These are phyloP conservation scores for Digitonthophagus gazella DNA, from an alignment of 2,888 invertebrate genomes.

Conservation along the genomic window DNA sequence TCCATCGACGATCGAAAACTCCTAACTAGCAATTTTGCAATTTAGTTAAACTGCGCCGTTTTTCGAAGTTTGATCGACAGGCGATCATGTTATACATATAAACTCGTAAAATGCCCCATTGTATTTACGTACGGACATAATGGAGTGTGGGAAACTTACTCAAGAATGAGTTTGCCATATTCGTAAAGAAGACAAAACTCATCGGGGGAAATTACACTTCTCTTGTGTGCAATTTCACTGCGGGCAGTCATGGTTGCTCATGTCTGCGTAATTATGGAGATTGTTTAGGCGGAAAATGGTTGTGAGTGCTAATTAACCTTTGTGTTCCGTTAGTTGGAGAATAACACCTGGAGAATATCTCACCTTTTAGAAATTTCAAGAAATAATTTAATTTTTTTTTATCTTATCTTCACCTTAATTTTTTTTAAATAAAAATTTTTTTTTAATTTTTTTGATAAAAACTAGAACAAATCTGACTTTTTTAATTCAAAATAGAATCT, in stretches of 20 bases:
- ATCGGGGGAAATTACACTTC: conserved; percentile 15
- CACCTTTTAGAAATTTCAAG: too few relatives aligned
- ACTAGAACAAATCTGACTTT: too few relatives aligned
- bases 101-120: background rate
- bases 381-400: too few relatives aligned
- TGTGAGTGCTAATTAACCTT: background rate
- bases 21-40: background rate
- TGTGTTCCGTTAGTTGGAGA: background rate
- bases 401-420: too few relatives aligned
- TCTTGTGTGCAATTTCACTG: conserved; percentile 14
- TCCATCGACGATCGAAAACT: background rate
- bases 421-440: too few relatives aligned
- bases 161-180: conserved; percentile 18
- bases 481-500: too few relatives aligned
- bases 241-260: conserved; percentile 23
- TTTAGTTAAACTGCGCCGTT: background rate
- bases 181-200: conserved; percentile 30
- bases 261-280: conserved; percentile 22
- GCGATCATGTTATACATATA: background rate
- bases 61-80: background rate
- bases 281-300: conserved; percentile 10
- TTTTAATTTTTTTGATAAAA: too few relatives aligned
- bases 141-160: background rate
- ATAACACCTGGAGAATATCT: background rate
- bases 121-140: background rate